These are phyloP conservation scores for Branchellion lobata DNA, from an alignment of 2,888 invertebrate genomes.

Conservation along the genomic window DNA sequence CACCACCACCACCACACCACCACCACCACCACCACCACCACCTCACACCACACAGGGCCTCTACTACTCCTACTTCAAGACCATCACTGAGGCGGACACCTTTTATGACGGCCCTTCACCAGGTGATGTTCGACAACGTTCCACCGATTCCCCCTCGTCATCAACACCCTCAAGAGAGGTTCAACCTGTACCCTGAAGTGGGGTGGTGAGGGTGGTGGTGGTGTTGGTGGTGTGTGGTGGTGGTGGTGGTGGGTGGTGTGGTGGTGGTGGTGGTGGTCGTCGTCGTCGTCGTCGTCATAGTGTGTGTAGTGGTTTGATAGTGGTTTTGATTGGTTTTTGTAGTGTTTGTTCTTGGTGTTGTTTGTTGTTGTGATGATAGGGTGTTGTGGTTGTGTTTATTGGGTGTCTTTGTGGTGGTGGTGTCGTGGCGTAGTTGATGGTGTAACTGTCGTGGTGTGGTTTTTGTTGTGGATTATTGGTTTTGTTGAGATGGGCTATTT, in stretches of 20 bases:
- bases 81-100: slow-evolving; percentile 71
- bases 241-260: neutral
- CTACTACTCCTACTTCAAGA: slow-evolving; percentile 85
- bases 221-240: neutral
- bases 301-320: no score
- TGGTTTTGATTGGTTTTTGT: no score
- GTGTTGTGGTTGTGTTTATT: no score
- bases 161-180: slow-evolving; percentile 79
- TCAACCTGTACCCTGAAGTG: slow-evolving; percentile 83
- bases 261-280: neutral
- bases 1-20: neutral
- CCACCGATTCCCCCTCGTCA: slow-evolving; percentile 79
- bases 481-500: no score
- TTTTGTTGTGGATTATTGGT: no score
- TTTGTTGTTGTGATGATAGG: no score
- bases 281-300: no score
- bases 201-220: slow-evolving; percentile 31
- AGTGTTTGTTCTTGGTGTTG: no score
- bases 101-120: slow-evolving; percentile 69
- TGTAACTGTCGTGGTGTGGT: no score
- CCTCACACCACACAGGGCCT: slow-evolving; percentile 67
- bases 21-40: slow-evolving; percentile 14
- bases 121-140: slow-evolving; percentile 70
- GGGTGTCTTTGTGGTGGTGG: no score
- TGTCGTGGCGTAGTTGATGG: no score